A percentile compares a stretch with the other conserved stretches of the same genome.
These are phyloP conservation scores for Urocynchramus pylzowi DNA, from an alignment of 2,113 vertebrate genomes.

Conservation along the genomic window DNA sequence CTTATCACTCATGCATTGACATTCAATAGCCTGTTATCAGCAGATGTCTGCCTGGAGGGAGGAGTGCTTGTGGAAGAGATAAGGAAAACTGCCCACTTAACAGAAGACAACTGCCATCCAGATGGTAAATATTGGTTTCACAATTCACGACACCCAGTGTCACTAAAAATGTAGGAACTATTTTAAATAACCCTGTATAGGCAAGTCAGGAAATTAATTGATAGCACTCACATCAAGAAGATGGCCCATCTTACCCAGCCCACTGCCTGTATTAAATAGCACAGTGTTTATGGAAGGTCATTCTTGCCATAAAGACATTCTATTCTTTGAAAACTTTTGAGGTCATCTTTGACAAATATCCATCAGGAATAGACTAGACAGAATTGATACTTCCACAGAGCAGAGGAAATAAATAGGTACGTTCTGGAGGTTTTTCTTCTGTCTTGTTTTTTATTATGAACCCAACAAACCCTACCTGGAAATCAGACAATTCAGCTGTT, in stretches of 20 bases:
- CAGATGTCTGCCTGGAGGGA: too few species aligned
- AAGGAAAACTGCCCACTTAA: too few species aligned
- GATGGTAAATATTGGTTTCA: too few species aligned
- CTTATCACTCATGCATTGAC: too few species aligned
- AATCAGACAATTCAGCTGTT: neutral
- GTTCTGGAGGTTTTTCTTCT: neutral
- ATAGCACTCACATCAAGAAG: neutral
- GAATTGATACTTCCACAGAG: neutral
- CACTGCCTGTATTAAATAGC: neutral
- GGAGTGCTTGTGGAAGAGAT: too few species aligned
- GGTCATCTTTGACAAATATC: neutral
- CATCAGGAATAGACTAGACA: neutral
- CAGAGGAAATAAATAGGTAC: neutral
- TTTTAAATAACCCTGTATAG: neutral
- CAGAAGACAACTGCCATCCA: too few species aligned
- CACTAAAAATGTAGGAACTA: neutral
- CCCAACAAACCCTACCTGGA: neutral
- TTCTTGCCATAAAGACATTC: neutral
- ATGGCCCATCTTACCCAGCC: neutral
- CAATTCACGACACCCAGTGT: too few species aligned
- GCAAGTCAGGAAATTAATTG: neutral
- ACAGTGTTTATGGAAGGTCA: neutral
- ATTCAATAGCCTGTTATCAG: too few species aligned
- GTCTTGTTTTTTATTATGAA: neutral
- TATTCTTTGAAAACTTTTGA: neutral